These are phyloP conservation scores for Helarctos malayanus DNA, from an alignment of 2,797 vertebrate genomes.

Conservation along the genomic window DNA sequence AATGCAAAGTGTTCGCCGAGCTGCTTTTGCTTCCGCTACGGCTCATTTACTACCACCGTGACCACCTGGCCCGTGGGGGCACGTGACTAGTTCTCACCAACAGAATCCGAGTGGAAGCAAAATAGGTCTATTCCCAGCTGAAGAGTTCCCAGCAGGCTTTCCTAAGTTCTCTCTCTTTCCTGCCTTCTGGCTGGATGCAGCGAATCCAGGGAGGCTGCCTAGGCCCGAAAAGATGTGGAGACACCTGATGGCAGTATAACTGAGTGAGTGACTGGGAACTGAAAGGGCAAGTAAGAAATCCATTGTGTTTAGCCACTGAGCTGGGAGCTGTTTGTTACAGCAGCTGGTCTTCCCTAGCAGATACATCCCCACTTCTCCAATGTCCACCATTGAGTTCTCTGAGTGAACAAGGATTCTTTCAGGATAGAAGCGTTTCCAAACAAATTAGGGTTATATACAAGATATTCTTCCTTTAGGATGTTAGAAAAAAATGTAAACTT, in stretches of 20 bases:
- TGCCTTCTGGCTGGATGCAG: neutral
- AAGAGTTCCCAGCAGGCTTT: neutral
- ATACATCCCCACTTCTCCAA: neutral
- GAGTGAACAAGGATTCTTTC: conserved; percentile 45
- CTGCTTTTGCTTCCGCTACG: neutral
- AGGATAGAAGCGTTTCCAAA: neutral
- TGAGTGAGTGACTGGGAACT: neutral
- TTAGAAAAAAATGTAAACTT: conserved; percentile 5
- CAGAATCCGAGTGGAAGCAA: neutral
- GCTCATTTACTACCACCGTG: too few relatives aligned
- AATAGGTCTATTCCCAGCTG: neutral
- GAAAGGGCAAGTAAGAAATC: neutral
- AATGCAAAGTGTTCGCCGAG: neutral
- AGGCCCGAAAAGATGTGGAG: neutral
- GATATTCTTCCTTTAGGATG: neutral
- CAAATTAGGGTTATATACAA: neutral
- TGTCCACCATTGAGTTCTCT: neutral
- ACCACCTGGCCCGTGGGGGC: neutral
- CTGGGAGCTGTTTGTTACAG: neutral
- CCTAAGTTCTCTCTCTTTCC: neutral
- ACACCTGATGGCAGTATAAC: neutral
- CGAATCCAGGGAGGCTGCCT: neutral
- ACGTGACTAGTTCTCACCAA: neutral
- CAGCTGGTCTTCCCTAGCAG: neutral
- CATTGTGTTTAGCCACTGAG: neutral